Evolutionary conservation across 2,888 invertebrate genomes (phyloP).

Genomic region (Brassicogethes aeneus): DNA sequence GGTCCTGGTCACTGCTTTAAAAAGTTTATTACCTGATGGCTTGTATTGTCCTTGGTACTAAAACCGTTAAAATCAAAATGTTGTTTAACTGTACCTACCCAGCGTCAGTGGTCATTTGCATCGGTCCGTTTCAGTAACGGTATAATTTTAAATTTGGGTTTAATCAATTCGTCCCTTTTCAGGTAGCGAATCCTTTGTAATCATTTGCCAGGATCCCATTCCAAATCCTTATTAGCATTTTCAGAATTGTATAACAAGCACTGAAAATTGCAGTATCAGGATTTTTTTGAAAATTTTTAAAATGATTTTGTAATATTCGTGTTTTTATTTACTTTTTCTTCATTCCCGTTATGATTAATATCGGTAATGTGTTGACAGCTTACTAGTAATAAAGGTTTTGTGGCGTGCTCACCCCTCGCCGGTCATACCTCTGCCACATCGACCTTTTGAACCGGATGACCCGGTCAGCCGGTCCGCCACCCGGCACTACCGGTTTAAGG

Average conservation of each 20-base stretch:
- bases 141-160: slow-evolving; percentile 5
- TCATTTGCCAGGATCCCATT: neutral
- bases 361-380: slow-evolving; percentile 43
- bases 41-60: too few species aligned
- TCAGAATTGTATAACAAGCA: too few species aligned
- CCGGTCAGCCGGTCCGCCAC: slow-evolving; percentile 28
- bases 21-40: too few species aligned
- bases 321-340: neutral
- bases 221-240: too few species aligned
- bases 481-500: slow-evolving; percentile 28
- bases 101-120: neutral
- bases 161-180: slow-evolving; percentile 28
- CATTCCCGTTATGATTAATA: slow-evolving; percentile 38
- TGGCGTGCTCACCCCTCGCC: slow-evolving; percentile 36
- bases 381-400: slow-evolving; percentile 41
- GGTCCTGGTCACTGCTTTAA: too few species aligned
- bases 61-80: too few species aligned
- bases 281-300: too few species aligned
- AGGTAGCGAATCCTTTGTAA: slow-evolving; percentile 29
- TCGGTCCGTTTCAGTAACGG: slow-evolving; percentile 4
- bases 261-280: too few species aligned
- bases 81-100: too few species aligned
- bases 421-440: slow-evolving; percentile 20
- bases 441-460: slow-evolving; percentile 30
- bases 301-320: neutral